Evolutionary conservation across 2,113 vertebrate genomes (phyloP).

Genomic region (Neopipo cinnamomea): DNA sequence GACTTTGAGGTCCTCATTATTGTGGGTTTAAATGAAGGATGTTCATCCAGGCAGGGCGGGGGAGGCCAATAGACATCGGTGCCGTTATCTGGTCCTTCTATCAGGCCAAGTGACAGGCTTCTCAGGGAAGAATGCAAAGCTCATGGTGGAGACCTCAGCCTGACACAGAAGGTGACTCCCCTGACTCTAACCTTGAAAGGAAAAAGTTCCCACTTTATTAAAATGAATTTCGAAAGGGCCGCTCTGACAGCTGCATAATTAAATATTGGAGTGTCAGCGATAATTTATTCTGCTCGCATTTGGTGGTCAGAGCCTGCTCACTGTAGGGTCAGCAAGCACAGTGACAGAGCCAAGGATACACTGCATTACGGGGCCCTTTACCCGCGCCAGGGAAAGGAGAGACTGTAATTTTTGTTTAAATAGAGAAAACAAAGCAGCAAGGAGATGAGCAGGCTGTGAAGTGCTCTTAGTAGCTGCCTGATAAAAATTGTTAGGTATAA

Average conservation of each 20-base stretch:
- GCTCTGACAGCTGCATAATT: conserved; percentile 99
- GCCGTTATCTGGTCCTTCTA: conserved; percentile 83
- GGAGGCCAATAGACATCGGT: conserved; percentile 70
- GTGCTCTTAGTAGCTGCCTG: not conserved
- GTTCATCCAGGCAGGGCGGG: conserved; percentile 77
- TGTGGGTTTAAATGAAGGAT: conserved; percentile 84
- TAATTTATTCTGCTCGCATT: conserved; percentile 96
- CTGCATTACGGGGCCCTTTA: conserved; percentile 62
- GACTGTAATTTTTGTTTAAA: conserved; percentile 31
- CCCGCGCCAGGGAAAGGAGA: conserved; percentile 8
- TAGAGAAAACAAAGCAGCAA: not conserved
- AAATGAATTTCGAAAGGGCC: conserved; percentile 99
- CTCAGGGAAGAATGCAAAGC: conserved; percentile 76
- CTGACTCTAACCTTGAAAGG: conserved; percentile 94
- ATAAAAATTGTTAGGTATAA: not conserved
- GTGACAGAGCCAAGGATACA: conserved; percentile 80
- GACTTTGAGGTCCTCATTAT: conserved; percentile 87
- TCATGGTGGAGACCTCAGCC: conserved; percentile 82
- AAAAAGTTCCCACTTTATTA: conserved; percentile 97
- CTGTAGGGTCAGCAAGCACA: conserved; percentile 79
- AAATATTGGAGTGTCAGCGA: conserved; percentile 98
- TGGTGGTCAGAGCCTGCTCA: conserved; percentile 89
- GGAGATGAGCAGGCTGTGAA: not conserved
- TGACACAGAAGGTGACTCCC: conserved; percentile 97
- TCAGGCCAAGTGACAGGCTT: conserved; percentile 86